Evolutionary conservation across 2,888 invertebrate genomes (phyloP).

Genomic region (Xanthia togata): DNA sequence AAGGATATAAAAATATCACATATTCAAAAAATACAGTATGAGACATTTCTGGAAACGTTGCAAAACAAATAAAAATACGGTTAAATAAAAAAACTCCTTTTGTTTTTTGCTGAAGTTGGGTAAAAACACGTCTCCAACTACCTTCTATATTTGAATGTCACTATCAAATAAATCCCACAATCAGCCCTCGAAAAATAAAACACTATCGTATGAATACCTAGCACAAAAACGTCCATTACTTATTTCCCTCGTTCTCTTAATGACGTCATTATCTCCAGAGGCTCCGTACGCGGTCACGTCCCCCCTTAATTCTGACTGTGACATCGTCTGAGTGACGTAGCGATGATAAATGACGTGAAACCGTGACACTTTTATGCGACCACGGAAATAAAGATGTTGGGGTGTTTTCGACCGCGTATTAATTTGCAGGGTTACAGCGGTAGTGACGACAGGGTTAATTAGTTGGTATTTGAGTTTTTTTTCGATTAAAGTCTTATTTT

Average conservation of each 20-base stretch:
- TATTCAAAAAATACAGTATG: not conserved
- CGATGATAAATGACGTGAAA: slow-evolving; percentile 79
- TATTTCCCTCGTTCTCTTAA: slow-evolving; percentile 82
- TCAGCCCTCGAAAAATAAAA: slow-evolving; percentile 63
- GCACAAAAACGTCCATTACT: slow-evolving; percentile 83
- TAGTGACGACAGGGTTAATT: slow-evolving; percentile 37
- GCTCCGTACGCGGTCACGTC: slow-evolving; percentile 79
- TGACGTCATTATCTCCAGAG: slow-evolving; percentile 86
- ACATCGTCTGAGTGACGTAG: slow-evolving; percentile 74
- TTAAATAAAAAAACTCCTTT: not conserved
- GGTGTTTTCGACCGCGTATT: slow-evolving; percentile 55
- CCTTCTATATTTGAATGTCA: slow-evolving; percentile 2
- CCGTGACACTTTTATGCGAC: slow-evolving; percentile 67
- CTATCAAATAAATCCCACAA: slow-evolving; percentile 54
- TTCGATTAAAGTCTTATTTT: not conserved
- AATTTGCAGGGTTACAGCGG: slow-evolving; percentile 48
- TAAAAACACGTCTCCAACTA: not conserved
- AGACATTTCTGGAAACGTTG: not conserved
- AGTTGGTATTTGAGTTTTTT: not conserved
- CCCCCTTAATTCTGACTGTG: slow-evolving; percentile 80
- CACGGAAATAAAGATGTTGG: slow-evolving; percentile 65
- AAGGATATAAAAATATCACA: not conserved
- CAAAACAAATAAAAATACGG: not conserved
- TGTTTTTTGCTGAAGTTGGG: not conserved
- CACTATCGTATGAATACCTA: slow-evolving; percentile 74